Evolutionary conservation across 2,888 invertebrate genomes (phyloP).

Genomic region (Augochlorella aurata): DNA sequence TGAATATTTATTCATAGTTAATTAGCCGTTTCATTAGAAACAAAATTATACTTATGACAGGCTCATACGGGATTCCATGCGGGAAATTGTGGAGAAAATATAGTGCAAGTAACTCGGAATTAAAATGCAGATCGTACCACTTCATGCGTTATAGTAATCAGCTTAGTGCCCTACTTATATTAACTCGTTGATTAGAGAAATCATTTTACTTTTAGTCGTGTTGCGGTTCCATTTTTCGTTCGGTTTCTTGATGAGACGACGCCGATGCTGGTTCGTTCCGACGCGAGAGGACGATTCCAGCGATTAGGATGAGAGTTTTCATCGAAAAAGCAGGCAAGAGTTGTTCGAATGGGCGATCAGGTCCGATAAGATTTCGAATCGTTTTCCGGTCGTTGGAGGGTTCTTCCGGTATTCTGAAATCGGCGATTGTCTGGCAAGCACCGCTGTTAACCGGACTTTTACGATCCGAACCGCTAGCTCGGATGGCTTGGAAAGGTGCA

Average conservation of each 20-base stretch:
- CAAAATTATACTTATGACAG: too few species aligned
- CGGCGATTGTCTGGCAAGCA: constrained; percentile 64
- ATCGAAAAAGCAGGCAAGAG: constrained; percentile 16
- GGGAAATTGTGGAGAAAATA: too few species aligned
- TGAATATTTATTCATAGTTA: too few species aligned
- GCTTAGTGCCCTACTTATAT: too few species aligned
- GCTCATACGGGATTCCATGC: too few species aligned
- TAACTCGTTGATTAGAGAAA: not conserved
- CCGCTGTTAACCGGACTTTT: constrained; percentile 67
- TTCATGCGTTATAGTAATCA: too few species aligned
- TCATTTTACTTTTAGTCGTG: not conserved
- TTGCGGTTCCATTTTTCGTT: not conserved
- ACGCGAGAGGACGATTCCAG: not conserved
- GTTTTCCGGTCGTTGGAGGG: constrained; percentile 71
- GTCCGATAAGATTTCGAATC: constrained; percentile 69
- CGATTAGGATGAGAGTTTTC: constrained; percentile 39
- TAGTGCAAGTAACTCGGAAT: too few species aligned
- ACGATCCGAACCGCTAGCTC: constrained; percentile 55
- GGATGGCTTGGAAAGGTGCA: constrained; percentile 11
- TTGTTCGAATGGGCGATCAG: constrained; percentile 38
- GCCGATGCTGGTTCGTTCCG: not conserved
- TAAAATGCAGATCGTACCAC: too few species aligned
- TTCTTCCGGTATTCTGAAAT: constrained; percentile 63
- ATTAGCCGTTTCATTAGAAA: too few species aligned
- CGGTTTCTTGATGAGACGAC: not conserved